Evolutionary conservation across 2,113 vertebrate genomes (phyloP).

Genomic region (Callocephalon fimbriatum): DNA sequence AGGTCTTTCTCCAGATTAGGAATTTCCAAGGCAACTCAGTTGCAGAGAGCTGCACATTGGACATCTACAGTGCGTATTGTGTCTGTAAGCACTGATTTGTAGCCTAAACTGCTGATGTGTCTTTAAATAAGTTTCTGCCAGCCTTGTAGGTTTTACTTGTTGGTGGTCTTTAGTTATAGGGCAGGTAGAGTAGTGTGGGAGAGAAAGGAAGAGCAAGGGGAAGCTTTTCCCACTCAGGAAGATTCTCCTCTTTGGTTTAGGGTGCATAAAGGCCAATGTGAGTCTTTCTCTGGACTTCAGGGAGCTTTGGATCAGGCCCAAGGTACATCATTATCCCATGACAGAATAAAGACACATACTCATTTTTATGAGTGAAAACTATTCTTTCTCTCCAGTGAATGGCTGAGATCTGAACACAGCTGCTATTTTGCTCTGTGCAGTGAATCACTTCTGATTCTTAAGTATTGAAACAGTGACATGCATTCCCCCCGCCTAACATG

Average conservation of each 20-base stretch:
- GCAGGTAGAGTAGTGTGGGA: background rate
- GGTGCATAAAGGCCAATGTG: background rate
- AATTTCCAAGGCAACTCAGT: background rate
- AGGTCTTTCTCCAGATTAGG: background rate
- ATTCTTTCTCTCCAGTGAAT: slow-evolving; percentile 54
- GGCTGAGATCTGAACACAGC: slow-evolving; percentile 67
- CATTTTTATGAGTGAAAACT: slow-evolving; percentile 60
- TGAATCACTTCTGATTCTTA: slow-evolving; percentile 66
- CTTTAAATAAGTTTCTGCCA: background rate
- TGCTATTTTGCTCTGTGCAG: slow-evolving; percentile 64
- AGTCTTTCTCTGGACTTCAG: slow-evolving; percentile 31
- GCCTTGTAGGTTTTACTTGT: background rate
- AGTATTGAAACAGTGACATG: slow-evolving; percentile 55
- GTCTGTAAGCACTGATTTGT: fast-evolving
- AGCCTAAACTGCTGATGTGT: background rate
- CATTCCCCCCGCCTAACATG: slow-evolving; percentile 15
- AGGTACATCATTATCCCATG: slow-evolving; percentile 65
- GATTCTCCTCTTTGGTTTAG: slow-evolving; percentile 18
- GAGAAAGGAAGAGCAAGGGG: background rate
- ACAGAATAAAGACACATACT: slow-evolving; percentile 57
- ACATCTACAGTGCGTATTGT: background rate
- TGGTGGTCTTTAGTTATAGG: background rate
- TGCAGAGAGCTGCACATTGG: background rate
- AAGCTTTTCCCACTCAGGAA: background rate
- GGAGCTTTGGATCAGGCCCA: slow-evolving; percentile 62